A percentile compares a stretch with the other conserved stretches of the same genome.
phyloP scores from a whole-genome alignment of 2,888 invertebrate species.

The Epiblema foenella region DNA sequence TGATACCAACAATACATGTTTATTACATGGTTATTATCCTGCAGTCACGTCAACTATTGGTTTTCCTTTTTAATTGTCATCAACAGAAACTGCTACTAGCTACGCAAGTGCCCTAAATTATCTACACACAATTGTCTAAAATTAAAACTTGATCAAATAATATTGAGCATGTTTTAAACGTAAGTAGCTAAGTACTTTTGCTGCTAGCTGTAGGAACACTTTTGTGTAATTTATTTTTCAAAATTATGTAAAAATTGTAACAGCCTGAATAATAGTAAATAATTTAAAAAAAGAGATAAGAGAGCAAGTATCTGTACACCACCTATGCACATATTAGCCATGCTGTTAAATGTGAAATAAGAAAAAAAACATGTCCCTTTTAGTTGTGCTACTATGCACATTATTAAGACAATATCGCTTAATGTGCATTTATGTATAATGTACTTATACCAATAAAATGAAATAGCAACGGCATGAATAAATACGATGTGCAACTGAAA shows the following conservation, averaged over 20 bases:
- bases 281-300: too few species aligned
- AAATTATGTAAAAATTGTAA: too few species aligned
- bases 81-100: too few species aligned
- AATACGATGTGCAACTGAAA: slow-evolving; percentile 13
- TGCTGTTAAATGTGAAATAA: too few species aligned
- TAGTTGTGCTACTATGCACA: not conserved
- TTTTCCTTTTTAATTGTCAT: too few species aligned
- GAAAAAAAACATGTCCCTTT: not conserved
- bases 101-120: not conserved
- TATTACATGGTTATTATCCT: not conserved
- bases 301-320: too few species aligned
- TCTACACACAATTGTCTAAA: not conserved
- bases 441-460: not conserved
- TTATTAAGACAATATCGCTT: not conserved
- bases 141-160: too few species aligned
- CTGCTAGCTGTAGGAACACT: not conserved
- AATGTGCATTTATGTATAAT: not conserved
- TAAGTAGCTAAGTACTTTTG: not conserved
- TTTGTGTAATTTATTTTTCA: too few species aligned
- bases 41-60: not conserved
- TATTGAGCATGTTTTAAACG: not conserved
- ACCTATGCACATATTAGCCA: too few species aligned
- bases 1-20: not conserved
- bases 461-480: slow-evolving; percentile 8
- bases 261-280: too few species aligned